These are phyloP conservation scores for Ceraclea dissimilis DNA, from an alignment of 2,888 invertebrate species.

Conservation along the genomic window DNA sequence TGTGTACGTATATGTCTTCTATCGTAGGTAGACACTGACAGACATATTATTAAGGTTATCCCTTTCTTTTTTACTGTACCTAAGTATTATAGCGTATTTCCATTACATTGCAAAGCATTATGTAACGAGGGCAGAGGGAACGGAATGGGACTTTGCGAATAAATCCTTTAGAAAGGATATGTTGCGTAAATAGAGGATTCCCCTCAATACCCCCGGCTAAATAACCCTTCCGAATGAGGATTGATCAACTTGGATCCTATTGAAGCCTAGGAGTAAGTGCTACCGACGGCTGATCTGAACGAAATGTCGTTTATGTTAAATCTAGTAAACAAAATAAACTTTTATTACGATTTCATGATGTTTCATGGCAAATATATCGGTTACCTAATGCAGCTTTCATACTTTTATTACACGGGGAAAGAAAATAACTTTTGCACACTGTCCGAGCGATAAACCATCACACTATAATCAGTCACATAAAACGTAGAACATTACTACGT, in stretches of 20 bases:
- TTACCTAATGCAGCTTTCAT: constrained; percentile 6
- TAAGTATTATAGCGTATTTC: constrained; percentile 1
- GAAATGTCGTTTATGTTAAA: constrained; percentile 11
- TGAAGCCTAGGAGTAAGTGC: constrained; percentile 10
- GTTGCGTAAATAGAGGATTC: constrained; percentile 20
- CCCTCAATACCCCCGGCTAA: constrained; percentile 11
- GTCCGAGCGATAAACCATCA: not conserved
- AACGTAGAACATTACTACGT: not conserved
- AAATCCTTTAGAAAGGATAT: constrained; percentile 18
- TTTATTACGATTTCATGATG: constrained; percentile 7
- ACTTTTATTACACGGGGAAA: not conserved
- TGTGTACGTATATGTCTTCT: too few species aligned
- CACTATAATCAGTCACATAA: not conserved
- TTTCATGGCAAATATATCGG: constrained; percentile 6
- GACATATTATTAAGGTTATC: too few species aligned
- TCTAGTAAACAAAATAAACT: constrained; percentile 12
- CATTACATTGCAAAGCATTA: constrained; percentile 3
- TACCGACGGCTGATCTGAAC: not conserved
- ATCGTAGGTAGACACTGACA: too few species aligned
- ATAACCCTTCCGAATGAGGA: constrained; percentile 18
- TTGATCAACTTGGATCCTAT: constrained; percentile 12
- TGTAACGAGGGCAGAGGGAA: constrained; percentile 9
- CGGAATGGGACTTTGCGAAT: constrained; percentile 15
- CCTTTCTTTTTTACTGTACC: not conserved
- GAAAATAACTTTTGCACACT: not conserved